Percentiles rank a stretch among this genome's conserved stretches.
phyloP scores from a whole-genome alignment of 92 coral and sea anemone genomes.

The Palythoa grandis region DNA sequence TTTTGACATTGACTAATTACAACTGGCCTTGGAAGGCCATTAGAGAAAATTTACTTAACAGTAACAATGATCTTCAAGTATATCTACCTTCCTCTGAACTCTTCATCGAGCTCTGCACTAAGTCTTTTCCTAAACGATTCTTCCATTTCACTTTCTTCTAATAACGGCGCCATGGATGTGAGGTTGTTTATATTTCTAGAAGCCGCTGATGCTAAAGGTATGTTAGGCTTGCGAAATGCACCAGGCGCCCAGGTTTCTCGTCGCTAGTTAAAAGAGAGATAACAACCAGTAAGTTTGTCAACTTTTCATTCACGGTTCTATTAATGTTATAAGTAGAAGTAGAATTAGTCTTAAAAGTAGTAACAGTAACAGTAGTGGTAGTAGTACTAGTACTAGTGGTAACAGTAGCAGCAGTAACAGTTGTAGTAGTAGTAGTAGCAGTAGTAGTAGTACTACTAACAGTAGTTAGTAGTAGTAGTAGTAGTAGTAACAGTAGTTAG shows the following conservation, averaged over 20 bases:
- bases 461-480: too few species aligned
- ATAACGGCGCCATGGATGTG: not conserved
- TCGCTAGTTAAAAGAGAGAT: slow-evolving; percentile 26
- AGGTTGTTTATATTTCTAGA: slow-evolving; percentile 1
- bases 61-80: not conserved
- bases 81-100: slow-evolving; percentile 14
- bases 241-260: slow-evolving; percentile 93
- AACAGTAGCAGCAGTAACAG: too few species aligned
- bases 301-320: too few species aligned
- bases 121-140: not conserved
- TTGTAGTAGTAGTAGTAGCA: too few species aligned
- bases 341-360: too few species aligned
- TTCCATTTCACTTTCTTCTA: slow-evolving; percentile 16
- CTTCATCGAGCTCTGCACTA: slow-evolving; percentile 12
- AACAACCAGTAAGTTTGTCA: not conserved
- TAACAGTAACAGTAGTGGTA: too few species aligned
- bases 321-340: too few species aligned
- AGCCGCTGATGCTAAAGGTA: slow-evolving; percentile 63
- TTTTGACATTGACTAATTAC: too few species aligned
- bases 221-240: slow-evolving; percentile 45
- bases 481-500: too few species aligned
- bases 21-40: not conserved
- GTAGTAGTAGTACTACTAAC: too few species aligned
- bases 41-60: not conserved
- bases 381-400: too few species aligned